Base-by-base conservation (phyloP, 2,888 invertebrate genomes). In the Drosophila infuscata region DNA sequence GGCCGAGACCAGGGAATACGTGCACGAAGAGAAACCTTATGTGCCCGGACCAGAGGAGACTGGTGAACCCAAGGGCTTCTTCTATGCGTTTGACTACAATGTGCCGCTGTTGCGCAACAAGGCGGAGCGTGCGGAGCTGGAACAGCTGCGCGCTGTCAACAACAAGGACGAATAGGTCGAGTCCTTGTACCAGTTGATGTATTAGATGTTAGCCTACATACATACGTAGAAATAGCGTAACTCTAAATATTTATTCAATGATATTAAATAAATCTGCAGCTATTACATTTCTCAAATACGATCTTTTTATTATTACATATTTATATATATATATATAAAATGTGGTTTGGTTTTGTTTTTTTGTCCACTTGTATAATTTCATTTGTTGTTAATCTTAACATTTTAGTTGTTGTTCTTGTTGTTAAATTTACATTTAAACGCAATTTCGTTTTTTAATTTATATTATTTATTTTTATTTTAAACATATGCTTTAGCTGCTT, bases 61-160 rank as follows among this genome's bases (percentile, higher is more conserved):
- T 12, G 94, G 95, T 49, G 95, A 95, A 29, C 96, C 96, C 58
- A 94, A 94, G 86, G 96, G 96, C 59, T 96, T 96, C 94, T 96
- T 95, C 94, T 96, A 96, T 92, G 95, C 94, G 84, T 95, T 95
- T 92, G 94, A 95, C 82, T 96, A 96, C 92, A 95, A 95, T 33
- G 95, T 95, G n/a, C 95, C 92, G 8, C 71, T 93, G 64, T 70
- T 92, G 77, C 92, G 93, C 56, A 93, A 93, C 74, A 91, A 93
- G 68, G 79, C 91, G 46, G 93, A 93, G 70, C 91, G 93, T 15
- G 92, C 82, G 62, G 93, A 93, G 56, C 79, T 93, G 64, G 92
- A 92, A 57, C 88, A 83, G 46, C 81, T 92, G 69, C 91, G 93
- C 11, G 56, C 92, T 15, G 33, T 86, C 65, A 92, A 92, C 73